These are phyloP conservation scores for Podiceps cristatus DNA, from an alignment of 2,113 vertebrate genomes.

Conservation along the genomic window DNA sequence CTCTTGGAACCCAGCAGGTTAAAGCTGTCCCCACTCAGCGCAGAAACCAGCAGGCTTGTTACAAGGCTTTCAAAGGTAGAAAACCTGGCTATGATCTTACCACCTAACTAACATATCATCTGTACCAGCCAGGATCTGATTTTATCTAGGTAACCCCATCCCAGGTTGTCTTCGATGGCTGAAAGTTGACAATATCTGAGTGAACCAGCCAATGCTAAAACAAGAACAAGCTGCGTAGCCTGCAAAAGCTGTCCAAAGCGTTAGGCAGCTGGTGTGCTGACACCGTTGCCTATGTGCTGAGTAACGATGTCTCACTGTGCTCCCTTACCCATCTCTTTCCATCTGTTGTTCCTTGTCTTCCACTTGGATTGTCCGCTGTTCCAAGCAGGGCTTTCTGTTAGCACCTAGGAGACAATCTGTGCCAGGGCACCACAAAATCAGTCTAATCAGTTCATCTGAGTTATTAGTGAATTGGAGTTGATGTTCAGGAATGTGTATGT, in stretches of 20 bases:
- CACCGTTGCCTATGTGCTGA: constrained; percentile 10
- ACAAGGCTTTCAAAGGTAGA: background rate
- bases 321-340: background rate
- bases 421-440: background rate
- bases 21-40: background rate
- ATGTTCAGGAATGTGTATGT: rapidly evolving
- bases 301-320: constrained; percentile 24
- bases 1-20: background rate
- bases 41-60: background rate
- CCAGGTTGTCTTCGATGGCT: background rate
- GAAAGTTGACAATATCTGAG: background rate
- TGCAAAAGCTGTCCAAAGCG: background rate
- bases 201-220: background rate
- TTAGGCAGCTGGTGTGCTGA: constrained; percentile 38
- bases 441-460: background rate
- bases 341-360: constrained; percentile 31
- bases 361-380: background rate
- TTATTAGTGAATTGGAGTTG: background rate
- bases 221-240: background rate
- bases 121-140: background rate
- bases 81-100: background rate
- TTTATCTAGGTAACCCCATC: background rate
- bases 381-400: background rate
- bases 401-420: background rate
- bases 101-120: background rate